A percentile compares a stretch with the other conserved stretches of the same genome.
Conservation (phyloP, 2,888 invertebrate species). For the Norana najaformis region DNA sequence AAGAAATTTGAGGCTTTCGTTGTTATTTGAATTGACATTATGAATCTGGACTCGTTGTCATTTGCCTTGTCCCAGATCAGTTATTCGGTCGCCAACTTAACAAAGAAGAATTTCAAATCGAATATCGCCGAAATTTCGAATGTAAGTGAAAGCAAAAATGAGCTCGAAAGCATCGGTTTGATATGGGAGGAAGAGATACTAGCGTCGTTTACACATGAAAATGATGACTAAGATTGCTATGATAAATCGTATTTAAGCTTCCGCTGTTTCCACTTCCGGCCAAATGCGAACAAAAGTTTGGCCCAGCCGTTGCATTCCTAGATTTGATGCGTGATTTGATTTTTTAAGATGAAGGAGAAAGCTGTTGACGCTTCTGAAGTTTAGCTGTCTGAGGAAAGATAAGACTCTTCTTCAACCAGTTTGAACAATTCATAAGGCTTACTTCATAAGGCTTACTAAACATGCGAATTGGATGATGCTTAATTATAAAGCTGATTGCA, state of each 20-base stretch:
- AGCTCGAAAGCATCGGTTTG: neutral
- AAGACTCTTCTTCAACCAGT: neutral
- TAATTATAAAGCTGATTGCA: neutral
- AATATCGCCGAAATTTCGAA: slow-evolving; percentile 84
- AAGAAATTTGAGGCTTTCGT: slow-evolving; percentile 91
- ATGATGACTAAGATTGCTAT: neutral
- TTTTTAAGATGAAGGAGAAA: neutral
- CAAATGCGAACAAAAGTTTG: neutral
- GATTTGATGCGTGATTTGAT: neutral
- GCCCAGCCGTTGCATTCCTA: neutral
- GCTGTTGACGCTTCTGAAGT: neutral
- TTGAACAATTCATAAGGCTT: neutral
- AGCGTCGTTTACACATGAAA: neutral
- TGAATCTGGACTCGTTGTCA: slow-evolving; percentile 89
- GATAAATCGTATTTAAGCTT: neutral
- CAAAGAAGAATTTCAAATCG: slow-evolving; percentile 91
- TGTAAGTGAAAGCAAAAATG: slow-evolving; percentile 69
- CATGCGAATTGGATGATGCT: neutral
- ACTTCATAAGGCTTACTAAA: no score
- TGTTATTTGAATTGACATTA: slow-evolving; percentile 70
- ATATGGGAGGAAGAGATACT: neutral
- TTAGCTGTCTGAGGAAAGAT: neutral
- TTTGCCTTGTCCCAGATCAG: slow-evolving; percentile 98
- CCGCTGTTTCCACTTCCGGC: neutral
- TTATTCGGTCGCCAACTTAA: slow-evolving; percentile 92